Conservation (phyloP, 2,113 vertebrate genomes). For the Haliaeetus leucogaster region DNA sequence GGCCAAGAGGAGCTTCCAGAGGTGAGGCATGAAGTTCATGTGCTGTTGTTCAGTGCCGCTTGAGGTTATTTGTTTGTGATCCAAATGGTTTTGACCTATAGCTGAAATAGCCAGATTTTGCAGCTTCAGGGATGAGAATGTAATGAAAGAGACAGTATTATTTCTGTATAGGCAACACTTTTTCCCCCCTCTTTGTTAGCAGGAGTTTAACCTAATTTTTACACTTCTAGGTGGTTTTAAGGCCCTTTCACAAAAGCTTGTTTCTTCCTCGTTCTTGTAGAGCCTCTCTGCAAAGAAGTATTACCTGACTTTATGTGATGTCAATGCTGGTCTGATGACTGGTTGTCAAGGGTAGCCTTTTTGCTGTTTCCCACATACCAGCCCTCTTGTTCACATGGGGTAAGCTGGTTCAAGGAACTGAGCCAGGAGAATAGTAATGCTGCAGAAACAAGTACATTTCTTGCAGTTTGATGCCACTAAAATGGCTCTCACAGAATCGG, state of each 20-base stretch:
- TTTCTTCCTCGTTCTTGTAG: neutral
- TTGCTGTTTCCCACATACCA: neutral
- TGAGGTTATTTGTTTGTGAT: neutral
- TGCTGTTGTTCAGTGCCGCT: neutral
- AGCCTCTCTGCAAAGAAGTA: neutral
- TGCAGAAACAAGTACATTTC: accelerated
- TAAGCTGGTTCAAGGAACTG: neutral
- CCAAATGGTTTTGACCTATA: neutral
- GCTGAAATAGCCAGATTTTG: neutral
- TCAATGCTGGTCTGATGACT: neutral
- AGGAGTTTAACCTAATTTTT: neutral
- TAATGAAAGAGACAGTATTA: neutral
- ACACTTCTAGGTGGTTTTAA: neutral
- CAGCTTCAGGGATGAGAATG: neutral
- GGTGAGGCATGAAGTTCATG: slow-evolving; percentile 66
- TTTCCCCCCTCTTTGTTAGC: neutral
- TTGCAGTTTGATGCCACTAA: neutral
- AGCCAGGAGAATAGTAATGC: neutral
- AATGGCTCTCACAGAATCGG: neutral
- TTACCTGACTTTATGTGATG: neutral
- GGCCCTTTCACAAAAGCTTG: neutral
- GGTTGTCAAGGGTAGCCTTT: neutral
- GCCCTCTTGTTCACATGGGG: neutral
- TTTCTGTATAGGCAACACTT: neutral
- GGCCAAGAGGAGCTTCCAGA: slow-evolving; percentile 88